A percentile compares a stretch with the other conserved stretches of the same genome.
These are phyloP conservation scores for Toxotes chatareus DNA, from an alignment of 2,113 vertebrate species.

Conservation along the genomic window DNA sequence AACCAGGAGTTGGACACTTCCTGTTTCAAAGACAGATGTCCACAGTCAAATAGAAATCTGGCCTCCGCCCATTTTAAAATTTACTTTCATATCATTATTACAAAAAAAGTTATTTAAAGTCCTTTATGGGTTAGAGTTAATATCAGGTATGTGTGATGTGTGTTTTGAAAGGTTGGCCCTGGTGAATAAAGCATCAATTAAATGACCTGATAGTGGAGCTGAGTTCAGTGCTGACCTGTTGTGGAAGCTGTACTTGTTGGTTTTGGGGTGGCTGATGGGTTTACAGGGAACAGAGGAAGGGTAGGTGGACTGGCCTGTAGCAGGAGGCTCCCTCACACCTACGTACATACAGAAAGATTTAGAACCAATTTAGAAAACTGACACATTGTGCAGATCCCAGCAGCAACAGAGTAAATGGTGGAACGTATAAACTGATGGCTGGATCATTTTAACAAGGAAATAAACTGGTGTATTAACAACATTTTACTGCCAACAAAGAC, in stretches of 20 bases:
- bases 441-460: too few species aligned
- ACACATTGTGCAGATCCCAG: too few species aligned
- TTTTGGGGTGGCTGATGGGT: conserved; percentile 88
- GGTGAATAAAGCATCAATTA: neutral
- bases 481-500: too few species aligned
- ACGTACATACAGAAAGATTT: neutral
- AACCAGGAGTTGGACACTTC: conserved; percentile 98
- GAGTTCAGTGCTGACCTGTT: conserved; percentile 88
- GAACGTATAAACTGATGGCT: too few species aligned
- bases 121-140: too few species aligned
- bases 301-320: conserved; percentile 84
- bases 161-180: neutral
- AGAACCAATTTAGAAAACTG: too few species aligned
- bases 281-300: conserved; percentile 89
- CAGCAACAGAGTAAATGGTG: too few species aligned
- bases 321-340: conserved; percentile 89
- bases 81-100: too few species aligned
- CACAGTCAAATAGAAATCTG: neutral
- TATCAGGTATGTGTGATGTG: too few species aligned
- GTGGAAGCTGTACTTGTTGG: conserved; percentile 96
- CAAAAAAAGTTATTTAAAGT: too few species aligned
- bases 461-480: too few species aligned
- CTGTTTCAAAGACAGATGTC: conserved; percentile 76
- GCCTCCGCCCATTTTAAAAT: neutral
- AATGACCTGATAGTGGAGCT: too few species aligned